Base-by-base conservation (phyloP, 1,140 invertebrate genomes). In the Leptinotarsa undecemlineata region DNA sequence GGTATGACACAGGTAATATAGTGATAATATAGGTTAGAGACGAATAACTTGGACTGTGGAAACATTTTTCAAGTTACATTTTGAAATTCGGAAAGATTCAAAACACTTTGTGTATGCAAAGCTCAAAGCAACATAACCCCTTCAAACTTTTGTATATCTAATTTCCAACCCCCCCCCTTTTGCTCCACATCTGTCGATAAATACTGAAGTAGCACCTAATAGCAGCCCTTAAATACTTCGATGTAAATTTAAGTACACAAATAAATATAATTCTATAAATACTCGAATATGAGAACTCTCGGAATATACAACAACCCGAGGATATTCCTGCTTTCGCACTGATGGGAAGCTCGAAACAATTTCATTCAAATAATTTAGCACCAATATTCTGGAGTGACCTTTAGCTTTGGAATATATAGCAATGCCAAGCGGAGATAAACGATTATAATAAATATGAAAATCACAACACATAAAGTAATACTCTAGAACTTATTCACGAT, bases 401-500 rank as follows among this genome's bases (percentile, higher is more conserved):
- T 57, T 57, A 13, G n/a, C 14, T 57, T 19, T 19, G n/a, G 14
- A 57, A 17, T 57, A 57, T 8, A 57, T 57, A 57, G 51, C 51
- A 57, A 57, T 57, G 51, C 51, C 15, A 57, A 57, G 51, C 51
- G 15, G 15, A 11, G 33, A 15, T 57, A 57, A 57, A 14, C 14
- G n/a, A 57, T 57, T n/a, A 57, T 57, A 5, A 57, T 57, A n/a
- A 57, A 57, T 57, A 57, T 15, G 26, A 64, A 64, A 64, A 64
- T 64, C 63, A 33, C 63, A 64, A 57, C 51, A 1, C n/a, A 19
- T 64, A 19, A 64, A 64, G 21, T 64, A 64, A 64, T 64, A 33
- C 63, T 15, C 17, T 64, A 15, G 26, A 64, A 64, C 20, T 64
- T 21, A 64, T 64, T 21, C 14, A 21, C 20, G 20, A 64, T 64